Percentiles rank a stretch among this genome's conserved stretches.
These are phyloP conservation scores for Crotalus horridus DNA, from an alignment of 2,113 vertebrate genomes.

Conservation along the genomic window DNA sequence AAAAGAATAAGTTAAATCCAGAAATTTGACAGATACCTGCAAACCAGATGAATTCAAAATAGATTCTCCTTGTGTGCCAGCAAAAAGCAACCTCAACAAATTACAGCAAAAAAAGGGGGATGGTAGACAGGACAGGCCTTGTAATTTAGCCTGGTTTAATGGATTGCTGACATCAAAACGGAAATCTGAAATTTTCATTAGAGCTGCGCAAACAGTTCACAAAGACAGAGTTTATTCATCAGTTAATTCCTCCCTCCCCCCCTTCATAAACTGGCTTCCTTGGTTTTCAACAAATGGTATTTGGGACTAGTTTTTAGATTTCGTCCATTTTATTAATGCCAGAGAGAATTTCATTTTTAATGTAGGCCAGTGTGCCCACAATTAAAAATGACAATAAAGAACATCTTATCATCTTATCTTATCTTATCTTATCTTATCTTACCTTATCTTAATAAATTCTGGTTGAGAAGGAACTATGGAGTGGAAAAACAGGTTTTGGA, in stretches of 20 bases:
- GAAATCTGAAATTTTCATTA: background rate
- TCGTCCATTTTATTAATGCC: background rate
- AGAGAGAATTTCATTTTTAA: background rate
- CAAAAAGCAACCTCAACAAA: constrained; percentile 36
- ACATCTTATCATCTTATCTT: too few relatives aligned
- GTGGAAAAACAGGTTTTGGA: background rate
- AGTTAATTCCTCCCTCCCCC: background rate
- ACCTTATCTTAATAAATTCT: background rate
- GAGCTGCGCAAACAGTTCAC: constrained; percentile 11
- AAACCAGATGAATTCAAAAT: constrained; percentile 36
- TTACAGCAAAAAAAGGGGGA: background rate
- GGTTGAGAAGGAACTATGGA: background rate
- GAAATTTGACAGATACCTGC: background rate
- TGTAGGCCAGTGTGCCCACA: too few relatives aligned
- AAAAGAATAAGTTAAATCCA: constrained; percentile 18
- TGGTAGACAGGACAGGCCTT: background rate
- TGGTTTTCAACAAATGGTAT: background rate
- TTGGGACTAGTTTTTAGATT: background rate
- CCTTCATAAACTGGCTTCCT: background rate
- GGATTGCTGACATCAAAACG: constrained; percentile 1
- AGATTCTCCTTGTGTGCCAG: constrained; percentile 30
- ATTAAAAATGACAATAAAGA: too few relatives aligned
- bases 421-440: too few relatives aligned
- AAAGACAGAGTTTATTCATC: background rate
- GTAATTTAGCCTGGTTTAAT: background rate